Conservation (phyloP, 2,797 vertebrate genomes). For the Poecile montanus region DNA sequence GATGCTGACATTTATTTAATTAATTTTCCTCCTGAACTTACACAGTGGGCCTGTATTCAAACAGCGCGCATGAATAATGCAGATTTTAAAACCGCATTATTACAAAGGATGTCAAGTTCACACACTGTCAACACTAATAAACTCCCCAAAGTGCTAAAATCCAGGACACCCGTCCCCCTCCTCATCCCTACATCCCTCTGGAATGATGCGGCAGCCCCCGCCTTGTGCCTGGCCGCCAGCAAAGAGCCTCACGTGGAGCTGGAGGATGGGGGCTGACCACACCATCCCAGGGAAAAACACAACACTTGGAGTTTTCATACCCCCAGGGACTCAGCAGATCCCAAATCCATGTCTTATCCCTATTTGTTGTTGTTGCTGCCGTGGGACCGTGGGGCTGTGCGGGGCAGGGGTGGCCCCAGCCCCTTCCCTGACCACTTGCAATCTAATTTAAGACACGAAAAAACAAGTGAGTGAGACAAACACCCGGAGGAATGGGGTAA, state of each 20-base stretch:
- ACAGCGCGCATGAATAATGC: conserved; percentile 68
- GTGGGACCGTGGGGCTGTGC: neutral
- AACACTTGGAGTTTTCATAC: neutral
- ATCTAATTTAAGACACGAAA: conserved; percentile 63
- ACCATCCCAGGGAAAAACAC: neutral
- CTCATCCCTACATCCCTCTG: neutral
- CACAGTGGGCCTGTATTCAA: conserved; percentile 66
- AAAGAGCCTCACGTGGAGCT: neutral
- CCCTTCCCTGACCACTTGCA: conserved; percentile 19
- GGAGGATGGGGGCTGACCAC: neutral
- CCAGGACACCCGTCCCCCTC: conserved; percentile 27
- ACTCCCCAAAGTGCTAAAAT: conserved; percentile 68
- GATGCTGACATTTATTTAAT: conserved; percentile 70
- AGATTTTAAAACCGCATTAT: conserved; percentile 69
- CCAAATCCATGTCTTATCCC: neutral
- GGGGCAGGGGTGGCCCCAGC: neutral
- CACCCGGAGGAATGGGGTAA: conserved; percentile 47
- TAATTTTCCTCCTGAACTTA: conserved; percentile 63
- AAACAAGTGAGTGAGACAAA: conserved; percentile 53
- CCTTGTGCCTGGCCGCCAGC: neutral
- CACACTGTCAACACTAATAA: conserved; percentile 75
- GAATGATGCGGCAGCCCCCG: neutral
- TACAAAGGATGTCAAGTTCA: conserved; percentile 74
- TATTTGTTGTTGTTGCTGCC: neutral
- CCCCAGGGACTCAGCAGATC: neutral